These are phyloP conservation scores for Pyrocephalus nanus DNA, from an alignment of 2,797 vertebrate species.

Conservation along the genomic window DNA sequence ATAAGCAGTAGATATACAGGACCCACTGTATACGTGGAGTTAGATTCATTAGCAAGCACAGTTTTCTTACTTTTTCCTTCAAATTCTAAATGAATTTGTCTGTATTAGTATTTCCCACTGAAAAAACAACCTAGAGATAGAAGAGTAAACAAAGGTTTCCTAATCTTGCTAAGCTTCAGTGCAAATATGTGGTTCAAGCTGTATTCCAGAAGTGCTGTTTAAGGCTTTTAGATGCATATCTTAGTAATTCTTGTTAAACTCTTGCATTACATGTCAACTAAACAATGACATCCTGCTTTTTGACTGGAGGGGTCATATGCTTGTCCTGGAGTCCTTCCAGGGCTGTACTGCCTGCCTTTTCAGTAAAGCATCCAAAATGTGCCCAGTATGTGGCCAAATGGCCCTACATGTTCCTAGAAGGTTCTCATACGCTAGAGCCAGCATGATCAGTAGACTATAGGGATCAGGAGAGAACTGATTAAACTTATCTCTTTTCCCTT, in stretches of 20 bases:
- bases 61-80: neutral
- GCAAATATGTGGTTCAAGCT: neutral
- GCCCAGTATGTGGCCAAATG: neutral
- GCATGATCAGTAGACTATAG: neutral
- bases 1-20: neutral
- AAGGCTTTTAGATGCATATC: neutral
- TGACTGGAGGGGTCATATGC: neutral
- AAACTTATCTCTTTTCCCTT: neutral
- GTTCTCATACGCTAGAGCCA: neutral
- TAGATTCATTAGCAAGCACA: neutral
- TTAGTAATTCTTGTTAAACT: neutral
- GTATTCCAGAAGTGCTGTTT: neutral
- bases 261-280: neutral
- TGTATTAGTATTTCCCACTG: neutral
- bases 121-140: neutral
- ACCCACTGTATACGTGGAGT: neutral
- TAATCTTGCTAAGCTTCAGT: conserved; percentile 3
- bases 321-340: neutral
- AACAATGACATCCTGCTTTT: neutral
- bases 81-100: neutral
- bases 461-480: neutral
- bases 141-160: neutral
- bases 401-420: neutral
- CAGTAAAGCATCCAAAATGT: neutral
- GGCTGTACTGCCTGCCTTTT: neutral